Base-by-base conservation (phyloP, 1,140 invertebrate genomes). In the Drosophila kikkawai region DNA sequence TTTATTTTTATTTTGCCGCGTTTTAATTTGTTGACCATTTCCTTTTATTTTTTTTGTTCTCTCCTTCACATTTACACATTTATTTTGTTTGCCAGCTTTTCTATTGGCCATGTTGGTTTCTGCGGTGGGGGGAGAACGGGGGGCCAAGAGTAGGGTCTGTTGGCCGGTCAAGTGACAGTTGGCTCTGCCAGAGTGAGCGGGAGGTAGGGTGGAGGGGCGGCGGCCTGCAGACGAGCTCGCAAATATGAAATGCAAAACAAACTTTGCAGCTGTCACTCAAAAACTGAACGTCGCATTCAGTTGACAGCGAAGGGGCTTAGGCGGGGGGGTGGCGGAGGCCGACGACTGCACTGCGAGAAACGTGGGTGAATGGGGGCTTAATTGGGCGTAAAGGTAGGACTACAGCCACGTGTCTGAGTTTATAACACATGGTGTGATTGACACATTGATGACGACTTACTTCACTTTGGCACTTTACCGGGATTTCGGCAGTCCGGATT, bases 201-300 rank as follows among this genome's bases (percentile, higher is more conserved):
- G 15, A 9, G 51, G 8, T n/a, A 1, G 9, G 0, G 4, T 8
- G 7, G 13, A 4, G 57, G 9, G 13, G 3, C 2, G 6, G 61
- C 8, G 34, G 19, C 53, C 34, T 55, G 42, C 50, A 48, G 75
- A 59, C 64, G 57, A 55, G 69, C 69, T 71, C 59, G 80, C 84
- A 88, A 88, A 88, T 88, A 90, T 90, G 85, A 88, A 90, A 88
- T 88, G 85, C 85, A 88, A 88, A 88, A 88, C 78, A 88, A 88
- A 90, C 85, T 90, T 88, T 90, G 85, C 85, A 88, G 85, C 85
- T 90, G 85, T 88, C 85, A 90, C 85, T 88, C 85, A 88, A 88
- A 56, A 88, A 87, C 87, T 88, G 80, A 88, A 86, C 71, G 84
- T 83, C 76, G 83, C 76, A 83, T 41, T 79, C 53, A 65, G 69